Evolutionary conservation across 2,797 vertebrate species (phyloP).

Genomic region (Geotrypetes seraphini): DNA sequence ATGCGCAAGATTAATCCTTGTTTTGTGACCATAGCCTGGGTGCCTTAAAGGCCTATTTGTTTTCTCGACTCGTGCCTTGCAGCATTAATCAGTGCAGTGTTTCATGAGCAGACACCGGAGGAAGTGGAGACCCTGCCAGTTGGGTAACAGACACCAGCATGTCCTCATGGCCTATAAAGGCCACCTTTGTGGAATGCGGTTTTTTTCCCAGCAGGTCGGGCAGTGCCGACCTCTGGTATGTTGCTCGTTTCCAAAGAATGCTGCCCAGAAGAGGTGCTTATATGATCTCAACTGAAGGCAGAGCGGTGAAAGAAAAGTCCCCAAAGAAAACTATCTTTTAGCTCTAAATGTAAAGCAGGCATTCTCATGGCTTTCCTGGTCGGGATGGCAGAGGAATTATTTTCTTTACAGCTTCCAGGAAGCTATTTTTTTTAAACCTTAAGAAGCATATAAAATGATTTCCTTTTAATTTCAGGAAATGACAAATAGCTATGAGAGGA

Average conservation of each 20-base stretch:
- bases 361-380: not conserved
- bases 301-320: slow-evolving; percentile 10
- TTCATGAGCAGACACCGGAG: slow-evolving; percentile 17
- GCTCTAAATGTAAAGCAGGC: not conserved
- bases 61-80: slow-evolving; percentile 13
- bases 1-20: slow-evolving; percentile 19
- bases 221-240: slow-evolving; percentile 5
- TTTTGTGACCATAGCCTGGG: not conserved
- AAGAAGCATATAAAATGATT: too few species aligned
- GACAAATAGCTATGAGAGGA: too few species aligned
- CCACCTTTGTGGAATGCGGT: slow-evolving; percentile 16
- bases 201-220: slow-evolving; percentile 5
- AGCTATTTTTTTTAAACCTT: not conserved
- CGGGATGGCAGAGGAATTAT: not conserved
- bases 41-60: slow-evolving; percentile 30
- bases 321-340: slow-evolving; percentile 21
- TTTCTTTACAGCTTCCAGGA: slow-evolving; percentile 9
- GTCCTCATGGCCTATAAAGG: slow-evolving; percentile 5
- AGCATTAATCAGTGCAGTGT: slow-evolving; percentile 19
- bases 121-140: slow-evolving; percentile 14
- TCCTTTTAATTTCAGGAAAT: too few species aligned
- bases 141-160: slow-evolving; percentile 3
- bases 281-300: slow-evolving; percentile 17
- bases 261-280: slow-evolving; percentile 6
- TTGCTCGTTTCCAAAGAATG: slow-evolving; percentile 26